Evolutionary conservation across 1,140 invertebrate species (phyloP).

Genomic region (Trachymyrmex cornetzi): DNA sequence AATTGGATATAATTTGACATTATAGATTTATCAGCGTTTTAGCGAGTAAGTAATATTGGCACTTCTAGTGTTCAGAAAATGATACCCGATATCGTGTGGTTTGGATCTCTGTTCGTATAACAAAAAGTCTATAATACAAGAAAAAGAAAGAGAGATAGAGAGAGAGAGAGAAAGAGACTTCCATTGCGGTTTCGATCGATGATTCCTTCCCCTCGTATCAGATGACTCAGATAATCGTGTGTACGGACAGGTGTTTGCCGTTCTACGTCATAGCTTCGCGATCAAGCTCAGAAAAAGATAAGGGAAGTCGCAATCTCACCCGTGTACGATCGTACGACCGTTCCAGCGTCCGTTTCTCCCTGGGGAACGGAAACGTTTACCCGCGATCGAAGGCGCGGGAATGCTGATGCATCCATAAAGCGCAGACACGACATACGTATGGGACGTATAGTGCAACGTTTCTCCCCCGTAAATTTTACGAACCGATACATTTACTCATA

Average conservation of each 20-base stretch:
- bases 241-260: constrained; percentile 23
- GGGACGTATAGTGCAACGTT: constrained; percentile 56
- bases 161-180: neutral
- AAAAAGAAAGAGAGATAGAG: too few relatives aligned
- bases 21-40: too few relatives aligned
- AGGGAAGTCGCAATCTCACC: constrained; percentile 44
- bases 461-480: constrained; percentile 80
- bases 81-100: neutral
- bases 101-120: neutral
- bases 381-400: constrained; percentile 48
- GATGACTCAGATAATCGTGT: neutral
- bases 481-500: constrained; percentile 77
- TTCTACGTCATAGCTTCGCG: constrained; percentile 17
- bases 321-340: constrained; percentile 9
- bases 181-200: neutral
- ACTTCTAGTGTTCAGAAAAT: neutral
- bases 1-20: too few relatives aligned
- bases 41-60: too few relatives aligned
- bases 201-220: neutral
- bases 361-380: constrained; percentile 25
- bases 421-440: constrained; percentile 74
- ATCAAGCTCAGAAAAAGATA: constrained; percentile 35
- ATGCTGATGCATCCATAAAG: constrained; percentile 78
- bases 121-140: neutral
- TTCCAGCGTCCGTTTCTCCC: constrained; percentile 47